Percentiles rank a stretch among this genome's conserved stretches.
phyloP scores from a whole-genome alignment of 2,888 invertebrate species.

The Trichopoda pennipes region DNA sequence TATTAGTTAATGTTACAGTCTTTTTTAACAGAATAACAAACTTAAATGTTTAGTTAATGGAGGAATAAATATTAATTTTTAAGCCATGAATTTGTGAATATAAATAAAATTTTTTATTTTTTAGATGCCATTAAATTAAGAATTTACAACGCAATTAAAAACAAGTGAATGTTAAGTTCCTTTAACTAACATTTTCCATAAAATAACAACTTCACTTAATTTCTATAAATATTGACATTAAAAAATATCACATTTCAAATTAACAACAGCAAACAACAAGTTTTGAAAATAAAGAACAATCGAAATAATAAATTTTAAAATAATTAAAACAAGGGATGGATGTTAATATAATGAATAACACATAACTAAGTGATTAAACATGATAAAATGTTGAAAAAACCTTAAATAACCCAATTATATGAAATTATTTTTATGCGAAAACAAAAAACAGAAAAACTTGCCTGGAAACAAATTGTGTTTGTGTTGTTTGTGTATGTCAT shows the following conservation, averaged over 20 bases:
- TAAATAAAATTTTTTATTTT: conserved; percentile 17
- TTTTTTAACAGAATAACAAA: conserved; percentile 14
- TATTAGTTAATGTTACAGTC: too few species aligned
- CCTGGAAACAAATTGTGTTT: background rate
- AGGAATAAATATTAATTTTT: background rate
- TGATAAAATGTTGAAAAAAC: background rate
- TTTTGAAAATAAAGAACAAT: background rate
- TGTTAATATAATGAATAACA: too few species aligned
- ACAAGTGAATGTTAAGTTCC: conserved; percentile 5
- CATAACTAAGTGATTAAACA: conserved; percentile 19
- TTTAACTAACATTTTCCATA: background rate
- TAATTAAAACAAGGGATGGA: background rate
- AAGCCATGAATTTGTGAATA: background rate
- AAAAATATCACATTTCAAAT: conserved; percentile 44
- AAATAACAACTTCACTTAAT: conserved; percentile 5
- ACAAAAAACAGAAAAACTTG: background rate
- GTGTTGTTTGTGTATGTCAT: background rate
- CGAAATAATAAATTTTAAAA: conserved; percentile 12
- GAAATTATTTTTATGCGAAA: too few species aligned
- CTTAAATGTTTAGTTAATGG: background rate
- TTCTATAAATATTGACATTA: conserved; percentile 48
- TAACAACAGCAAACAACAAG: conserved; percentile 2
- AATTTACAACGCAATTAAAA: conserved; percentile 6
- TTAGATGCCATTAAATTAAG: conserved; percentile 44
- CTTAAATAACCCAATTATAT: background rate